Evolutionary conservation across 23 tunicate species (phyloP), one percentile per base, ranked within the genome.

Genomic region (Halocynthia roretzi): DNA sequence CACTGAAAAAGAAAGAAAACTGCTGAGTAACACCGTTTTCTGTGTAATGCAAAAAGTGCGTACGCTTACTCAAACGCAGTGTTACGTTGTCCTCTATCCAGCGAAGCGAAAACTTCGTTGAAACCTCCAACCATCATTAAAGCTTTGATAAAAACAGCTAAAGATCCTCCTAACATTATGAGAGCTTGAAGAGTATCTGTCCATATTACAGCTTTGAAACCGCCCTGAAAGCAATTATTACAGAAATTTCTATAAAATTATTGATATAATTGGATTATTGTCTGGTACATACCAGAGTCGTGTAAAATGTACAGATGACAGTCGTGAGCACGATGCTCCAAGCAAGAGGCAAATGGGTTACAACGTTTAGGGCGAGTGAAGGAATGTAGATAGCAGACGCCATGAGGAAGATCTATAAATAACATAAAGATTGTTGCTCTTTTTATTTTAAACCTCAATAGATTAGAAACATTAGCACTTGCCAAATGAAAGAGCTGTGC

Each of bases 151-250:
- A 71, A 81, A 20, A 71, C 17, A 10, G 85, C 85, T 5, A 71
- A 15, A 19, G 68, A 57, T 51, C 85, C 85, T 18, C 50, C 68
- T 31, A 71, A 71, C 85, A 81, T 81, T 8, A 81, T 22, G 40
- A 58, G 50, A 0, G 78, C 54, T 71, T 81, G 85, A 8, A 81
- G 8, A 6, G 67, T 48, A 61, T 81, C 85, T 6, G 85, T 81
- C 85, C 85, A 81, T 40, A 81, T 78, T 22, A 81, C 85, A 6
- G 85, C 85, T 55, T 81, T 81, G 70, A 81, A 68, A 31, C 85
- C 85, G 6, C 85, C 85, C 85, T 81, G 78, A 5, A 5, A 18
- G 18, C 48, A 6, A 65, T 31, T 31, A 4, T 1, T 31, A 31
- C 1, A 31, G 44, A 31, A 31, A 31, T 31, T 31, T 31, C 44